These are phyloP conservation scores for Pristionchus japonicus DNA, from an alignment of 2,888 invertebrate genomes.

Conservation along the genomic window DNA sequence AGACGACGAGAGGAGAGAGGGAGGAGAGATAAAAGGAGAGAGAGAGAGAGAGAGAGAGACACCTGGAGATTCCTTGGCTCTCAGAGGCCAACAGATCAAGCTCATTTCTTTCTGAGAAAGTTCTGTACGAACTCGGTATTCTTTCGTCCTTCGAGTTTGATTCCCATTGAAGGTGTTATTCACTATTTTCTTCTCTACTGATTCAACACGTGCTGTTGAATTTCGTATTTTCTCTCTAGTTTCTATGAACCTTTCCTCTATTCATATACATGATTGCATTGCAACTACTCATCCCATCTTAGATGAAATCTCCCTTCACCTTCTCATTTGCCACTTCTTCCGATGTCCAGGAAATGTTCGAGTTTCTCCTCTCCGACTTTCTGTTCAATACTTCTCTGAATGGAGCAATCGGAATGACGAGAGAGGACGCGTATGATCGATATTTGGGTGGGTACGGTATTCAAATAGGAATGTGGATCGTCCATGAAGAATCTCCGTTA, in stretches of 20 bases:
- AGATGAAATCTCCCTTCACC: neutral
- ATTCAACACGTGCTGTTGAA: too few relatives aligned
- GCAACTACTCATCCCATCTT: neutral
- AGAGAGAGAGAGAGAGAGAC: neutral
- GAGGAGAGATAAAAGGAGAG: neutral
- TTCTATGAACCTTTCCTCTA: too few relatives aligned
- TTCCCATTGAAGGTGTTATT: too few relatives aligned
- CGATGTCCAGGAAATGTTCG: neutral
- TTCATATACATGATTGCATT: too few relatives aligned
- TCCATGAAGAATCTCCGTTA: too few relatives aligned
- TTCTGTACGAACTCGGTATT: neutral
- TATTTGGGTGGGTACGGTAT: neutral
- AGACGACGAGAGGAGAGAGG: neutral
- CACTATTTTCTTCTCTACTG: too few relatives aligned
- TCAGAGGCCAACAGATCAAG: neutral
- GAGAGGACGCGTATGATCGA: neutral
- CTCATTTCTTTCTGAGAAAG: neutral
- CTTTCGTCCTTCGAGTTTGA: too few relatives aligned
- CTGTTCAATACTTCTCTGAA: neutral
- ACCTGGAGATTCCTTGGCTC: neutral
- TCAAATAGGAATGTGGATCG: too few relatives aligned
- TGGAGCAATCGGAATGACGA: constrained; percentile 11
- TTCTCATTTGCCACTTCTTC: neutral
- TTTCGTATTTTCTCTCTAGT: too few relatives aligned
- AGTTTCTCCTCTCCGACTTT: neutral